A percentile compares a stretch with the other conserved stretches of the same genome.
Conservation (phyloP, 2,888 invertebrate genomes). For the Uloborus plumipes region DNA sequence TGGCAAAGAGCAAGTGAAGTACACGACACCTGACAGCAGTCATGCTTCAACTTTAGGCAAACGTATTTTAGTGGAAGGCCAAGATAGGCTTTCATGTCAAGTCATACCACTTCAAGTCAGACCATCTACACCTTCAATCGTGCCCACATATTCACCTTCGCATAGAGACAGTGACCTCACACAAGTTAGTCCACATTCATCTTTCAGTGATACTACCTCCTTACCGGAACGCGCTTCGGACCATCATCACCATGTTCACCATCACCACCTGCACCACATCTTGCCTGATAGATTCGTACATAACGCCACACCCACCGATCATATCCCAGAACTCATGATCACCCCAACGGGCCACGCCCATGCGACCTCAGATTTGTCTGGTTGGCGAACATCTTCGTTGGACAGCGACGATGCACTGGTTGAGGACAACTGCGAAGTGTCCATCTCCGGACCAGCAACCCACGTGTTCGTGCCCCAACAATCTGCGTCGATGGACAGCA, state of each 20-base stretch:
- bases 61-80: constrained; percentile 13
- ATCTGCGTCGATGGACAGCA: not conserved
- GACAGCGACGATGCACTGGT: constrained; percentile 18
- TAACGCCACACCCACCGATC: no score
- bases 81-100: constrained; percentile 45
- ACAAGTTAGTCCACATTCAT: constrained; percentile 35
- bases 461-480: constrained; percentile 32
- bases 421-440: constrained; percentile 30
- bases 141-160: constrained; percentile 17
- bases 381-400: constrained; percentile 32
- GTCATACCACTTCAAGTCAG: constrained; percentile 55
- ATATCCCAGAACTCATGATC: no score
- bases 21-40: constrained; percentile 32
- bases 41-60: constrained; percentile 2
- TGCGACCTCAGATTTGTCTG: no score
- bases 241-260: constrained; percentile 37
- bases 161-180: constrained; percentile 29
- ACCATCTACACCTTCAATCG: constrained; percentile 42
- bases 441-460: constrained; percentile 38
- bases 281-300: no score
- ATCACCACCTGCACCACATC: constrained; percentile 24
- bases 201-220: constrained; percentile 42
- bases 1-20: constrained; percentile 55
- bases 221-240: constrained; percentile 21
- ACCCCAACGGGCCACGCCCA: no score